Percentiles rank a stretch among this genome's conserved stretches.
These are phyloP conservation scores for Harlomillsia oculata DNA, from an alignment of 1,140 invertebrate species.

Conservation along the genomic window DNA sequence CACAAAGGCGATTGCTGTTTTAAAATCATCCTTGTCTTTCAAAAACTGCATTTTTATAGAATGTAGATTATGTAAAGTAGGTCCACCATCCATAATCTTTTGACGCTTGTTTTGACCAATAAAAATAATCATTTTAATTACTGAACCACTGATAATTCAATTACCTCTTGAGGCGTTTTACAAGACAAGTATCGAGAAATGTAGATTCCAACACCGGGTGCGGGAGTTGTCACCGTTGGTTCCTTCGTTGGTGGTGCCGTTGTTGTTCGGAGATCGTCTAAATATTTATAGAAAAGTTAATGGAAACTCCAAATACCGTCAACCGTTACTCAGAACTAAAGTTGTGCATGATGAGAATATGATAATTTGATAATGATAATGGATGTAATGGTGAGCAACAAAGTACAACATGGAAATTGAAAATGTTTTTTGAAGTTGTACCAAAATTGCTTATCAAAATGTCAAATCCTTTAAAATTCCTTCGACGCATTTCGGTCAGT, in stretches of 20 bases:
- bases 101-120: background rate
- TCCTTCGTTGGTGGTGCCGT: background rate
- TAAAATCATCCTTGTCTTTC: background rate
- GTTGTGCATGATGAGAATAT: too few relatives aligned
- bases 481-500: background rate
- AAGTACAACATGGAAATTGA: too few relatives aligned
- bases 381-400: too few relatives aligned
- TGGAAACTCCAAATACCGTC: too few relatives aligned
- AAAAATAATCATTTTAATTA: background rate
- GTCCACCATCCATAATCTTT: too few relatives aligned
- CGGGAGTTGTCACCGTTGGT: background rate
- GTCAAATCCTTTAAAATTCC: slow-evolving; percentile 10
- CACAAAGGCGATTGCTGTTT: background rate
- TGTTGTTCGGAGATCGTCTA: slow-evolving; percentile 1
- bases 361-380: too few relatives aligned
- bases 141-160: background rate
- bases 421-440: too few relatives aligned
- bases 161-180: background rate
- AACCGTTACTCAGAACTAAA: too few relatives aligned
- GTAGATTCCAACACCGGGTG: background rate
- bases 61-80: too few relatives aligned
- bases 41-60: slow-evolving; percentile 1
- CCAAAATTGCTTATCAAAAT: slow-evolving; percentile 8
- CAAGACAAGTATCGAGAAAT: slow-evolving; percentile 6
- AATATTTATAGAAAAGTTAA: background rate